Base-by-base conservation (phyloP, 2,797 vertebrate genomes). In the Clamator glandarius region DNA sequence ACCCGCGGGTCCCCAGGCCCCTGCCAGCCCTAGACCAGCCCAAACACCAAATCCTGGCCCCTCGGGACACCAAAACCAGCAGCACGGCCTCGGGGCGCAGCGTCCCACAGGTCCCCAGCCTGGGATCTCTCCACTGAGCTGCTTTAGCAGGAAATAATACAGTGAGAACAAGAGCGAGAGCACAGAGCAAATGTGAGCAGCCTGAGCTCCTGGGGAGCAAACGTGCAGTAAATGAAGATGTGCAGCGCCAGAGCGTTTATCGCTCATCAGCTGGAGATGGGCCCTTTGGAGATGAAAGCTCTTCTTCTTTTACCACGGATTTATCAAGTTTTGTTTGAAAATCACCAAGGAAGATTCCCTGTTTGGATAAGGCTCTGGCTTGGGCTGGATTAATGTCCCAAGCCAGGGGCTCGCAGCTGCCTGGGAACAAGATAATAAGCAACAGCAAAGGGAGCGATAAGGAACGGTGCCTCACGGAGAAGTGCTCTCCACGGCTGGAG, bases 321-420 rank as follows among this genome's bases (percentile, higher is more conserved):
- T 87, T 77, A 82, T 52, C 75, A n/a, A 35, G 62, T 76, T 93
- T 87, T 29, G 85, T 79, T 94, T 75, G 33, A 85, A 89, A 90
- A 79, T 6, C 92, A 64, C 58, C 6, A 0, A 82, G 84, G 90
- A 90, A 90, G 75, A 62, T 90, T 83, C 70, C 64, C 42, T 44
- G 18, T 72, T 78, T 68, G 67, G 88, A 95, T 72, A 92, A 93
- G 50, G 55, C 69, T 72, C 87, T 23, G 77, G 5, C 29, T 91
- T 1, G n/a, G 3, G 46, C 84, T 50, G 90, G 70, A 85, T 94
- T 80, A 14, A 29, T 10, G 48, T 70, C 81, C 84, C 15, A 3
- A 75, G 66, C 61, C 3, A 2, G 78, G 63, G 42, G 19, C 63
- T 72, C 6, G 15, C 0, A 11, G 67, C 58, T 69, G 58, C 68